Evolutionary conservation across 2,888 invertebrate species (phyloP), one percentile per base, ranked within the genome.

Genomic region (Teinopalpus imperialis): DNA sequence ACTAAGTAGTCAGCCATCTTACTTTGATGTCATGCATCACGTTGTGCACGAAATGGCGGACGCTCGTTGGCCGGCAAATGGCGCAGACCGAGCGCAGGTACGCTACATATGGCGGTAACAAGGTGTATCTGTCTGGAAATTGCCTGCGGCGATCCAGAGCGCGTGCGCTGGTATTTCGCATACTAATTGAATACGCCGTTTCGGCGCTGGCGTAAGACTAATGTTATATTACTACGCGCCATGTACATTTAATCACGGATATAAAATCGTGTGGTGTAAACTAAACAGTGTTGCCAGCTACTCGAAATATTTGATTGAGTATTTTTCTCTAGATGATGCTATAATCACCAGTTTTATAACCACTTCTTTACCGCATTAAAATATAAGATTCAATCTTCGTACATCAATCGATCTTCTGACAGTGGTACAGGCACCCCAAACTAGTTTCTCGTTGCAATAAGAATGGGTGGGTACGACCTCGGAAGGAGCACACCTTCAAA

Each of bases 21-120:
- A 20, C 27, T 43, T 43, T 43, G 27, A 43, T 43, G 39, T 39
- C 4, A 20, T 13, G 20, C 31, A 24, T 31, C 31, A 24, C 16
- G 31, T 21, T 13, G 29, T 20, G 31, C 32, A 36, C 39, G 34
- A 34, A 39, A 45, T 45, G 45, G 45, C 45, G 45, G 45, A 23
- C 12, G 30, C 36, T 43, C 27, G 32, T 41, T 35, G 42, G 21
- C 20, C 8, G 42, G 34, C 34, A 42, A 43, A 44, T 37, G 44
- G 60, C 59, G 50, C 49, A 56, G 56, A 55, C 52, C 36, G 44
- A 52, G 52, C 48, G 40, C 54, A 63, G 68, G 59, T 63, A 64
- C 69, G 70, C 57, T 52, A 65, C 69, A 72, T 68, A 60, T 62
- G 57, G 24, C 30, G 41, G 45, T 46, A 46, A 46, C 46, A 46